Evolutionary conservation across 2,888 invertebrate species (phyloP), one percentile per base, ranked within the genome.

Genomic region (Eupeodes latifasciatus): DNA sequence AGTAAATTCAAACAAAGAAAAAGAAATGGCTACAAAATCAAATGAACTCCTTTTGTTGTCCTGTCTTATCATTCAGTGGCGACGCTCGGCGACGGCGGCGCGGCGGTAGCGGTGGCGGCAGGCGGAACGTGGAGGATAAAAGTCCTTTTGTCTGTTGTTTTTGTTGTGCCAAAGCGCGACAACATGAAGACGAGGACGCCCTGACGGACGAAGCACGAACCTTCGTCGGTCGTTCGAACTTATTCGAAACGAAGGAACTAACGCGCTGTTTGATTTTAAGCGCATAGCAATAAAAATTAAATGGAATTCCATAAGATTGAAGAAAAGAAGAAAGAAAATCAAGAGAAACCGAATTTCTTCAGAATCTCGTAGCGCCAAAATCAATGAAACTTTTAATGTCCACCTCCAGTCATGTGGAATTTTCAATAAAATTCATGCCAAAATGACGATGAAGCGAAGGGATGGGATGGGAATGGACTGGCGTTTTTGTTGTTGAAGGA

Each of bases 301-400:
- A 88, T 88, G 85, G 59, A 74, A 85, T 85, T 88, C 78, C 77
- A 40, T 40, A 64, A 74, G 81, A 85, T 69, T 81, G 59, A 69
- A 61, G 74, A 76, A 71, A 47, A 66, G 64, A 55, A 64, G 72
- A 47, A 71, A 12, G 62, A 34, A 75, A 69, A 44, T 16, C 40
- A 59, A 47, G 49, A 53, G 47, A 55, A 74, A 69, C 40, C 67
- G 36, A 67, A 72, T 74, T 34, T 14, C 62, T 34, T 14, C 7
- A 62, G 62, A 77, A 72, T 62, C 61, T 27, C 27, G 27, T 2
- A 27, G 27, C 27, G 27, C 27, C 27, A 27, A 67, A 88, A 81
- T 85, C 88, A 81, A 88, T 88, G 84, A 81, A 88, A 85, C 81
- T 88, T 88, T 88, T 88, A 88, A 88, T 88, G 88, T 88, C 85